Conservation (phyloP, 2,888 invertebrate genomes). For the Heterodera filipjevi region DNA sequence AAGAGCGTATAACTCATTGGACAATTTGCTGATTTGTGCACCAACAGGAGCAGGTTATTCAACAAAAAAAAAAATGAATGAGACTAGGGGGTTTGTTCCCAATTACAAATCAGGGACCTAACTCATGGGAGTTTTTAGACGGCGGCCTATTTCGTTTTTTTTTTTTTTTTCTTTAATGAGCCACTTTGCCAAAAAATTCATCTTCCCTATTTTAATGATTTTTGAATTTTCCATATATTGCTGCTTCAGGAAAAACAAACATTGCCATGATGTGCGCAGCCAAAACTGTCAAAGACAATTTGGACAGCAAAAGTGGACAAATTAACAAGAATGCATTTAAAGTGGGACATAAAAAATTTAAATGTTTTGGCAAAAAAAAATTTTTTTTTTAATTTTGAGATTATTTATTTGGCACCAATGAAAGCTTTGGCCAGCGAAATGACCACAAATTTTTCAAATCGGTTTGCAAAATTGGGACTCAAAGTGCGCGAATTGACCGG, state of each 20-base stretch:
- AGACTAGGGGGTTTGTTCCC: too few species aligned
- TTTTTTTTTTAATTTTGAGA: conserved; percentile 67
- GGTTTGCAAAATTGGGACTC: conserved; percentile 77
- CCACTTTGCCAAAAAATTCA: too few species aligned
- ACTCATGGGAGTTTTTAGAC: too few species aligned
- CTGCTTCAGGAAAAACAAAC: conserved; percentile 87
- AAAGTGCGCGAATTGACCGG: conserved; percentile 86
- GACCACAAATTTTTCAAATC: conserved; percentile 87
- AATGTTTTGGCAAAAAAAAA: not conserved
- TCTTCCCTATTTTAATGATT: not conserved
- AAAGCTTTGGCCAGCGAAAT: conserved; percentile 98
- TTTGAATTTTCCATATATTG: not conserved
- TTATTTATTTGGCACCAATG: conserved; percentile 99
- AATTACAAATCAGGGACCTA: too few species aligned
- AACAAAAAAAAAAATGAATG: too few species aligned
- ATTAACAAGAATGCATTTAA: conserved; percentile 90
- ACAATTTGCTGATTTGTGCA: conserved; percentile 94
- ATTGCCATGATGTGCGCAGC: conserved; percentile 90
- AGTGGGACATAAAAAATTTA: conserved; percentile 68
- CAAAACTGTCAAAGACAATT: conserved; percentile 83
- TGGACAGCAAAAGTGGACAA: conserved; percentile 75
- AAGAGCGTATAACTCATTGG: conserved; percentile 91
- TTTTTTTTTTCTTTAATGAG: too few species aligned
- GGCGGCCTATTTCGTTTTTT: too few species aligned
- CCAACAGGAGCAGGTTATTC: conserved; percentile 86